Base-by-base conservation (phyloP, 2,888 invertebrate genomes). In the Drosophila macrospina region DNA sequence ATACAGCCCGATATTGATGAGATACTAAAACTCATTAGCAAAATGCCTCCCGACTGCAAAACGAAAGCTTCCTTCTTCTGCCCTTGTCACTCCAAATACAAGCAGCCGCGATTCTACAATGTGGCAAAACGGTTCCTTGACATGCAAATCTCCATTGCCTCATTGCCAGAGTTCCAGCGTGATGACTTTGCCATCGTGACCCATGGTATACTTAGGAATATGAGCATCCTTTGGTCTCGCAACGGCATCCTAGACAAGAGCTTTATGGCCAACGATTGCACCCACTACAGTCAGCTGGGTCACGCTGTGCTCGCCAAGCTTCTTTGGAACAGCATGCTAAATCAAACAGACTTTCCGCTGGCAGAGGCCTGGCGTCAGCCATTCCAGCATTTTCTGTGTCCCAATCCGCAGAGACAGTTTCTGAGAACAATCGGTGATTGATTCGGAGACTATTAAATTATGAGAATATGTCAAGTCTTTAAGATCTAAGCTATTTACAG, bases 1-100 rank as follows among this genome's bases (percentile, higher is more conserved):
- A 88, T 93, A 16, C 82, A 93, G 2, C 93, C 94, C 10, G 90
- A 93, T 92, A 85, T 94, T 28, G 70, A 74, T 51, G 55, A 75
- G 24, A 20, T 75, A 10, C 13, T 59, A 1, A 11, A 11, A 1
- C 4, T 45, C 0, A n/a, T 70, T 0, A 8, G 13, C 5, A 51
- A 34, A 13, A 42, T 16, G 10, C 47, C 75, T 0, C 0, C 15
- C 7, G n/a, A 28, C 0, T 73, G 72, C n/a, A 41, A 16, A 10
- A 26, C n/a, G 0, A 15, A 3, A 13, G 24, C 10, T 3, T 36
- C n/a, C 4, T 30, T 50, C 20, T 16, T 39, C 11, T 51, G 51
- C 8, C 20, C 48, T 30, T 75, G 70, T 5, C 15, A 30, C n/a
- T 4, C 4, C 1, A 59, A 51, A 1, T 64, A 48, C 4, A n/a